Conservation (phyloP, 1,140 invertebrate genomes). For the Temnothorax nylanderi region DNA sequence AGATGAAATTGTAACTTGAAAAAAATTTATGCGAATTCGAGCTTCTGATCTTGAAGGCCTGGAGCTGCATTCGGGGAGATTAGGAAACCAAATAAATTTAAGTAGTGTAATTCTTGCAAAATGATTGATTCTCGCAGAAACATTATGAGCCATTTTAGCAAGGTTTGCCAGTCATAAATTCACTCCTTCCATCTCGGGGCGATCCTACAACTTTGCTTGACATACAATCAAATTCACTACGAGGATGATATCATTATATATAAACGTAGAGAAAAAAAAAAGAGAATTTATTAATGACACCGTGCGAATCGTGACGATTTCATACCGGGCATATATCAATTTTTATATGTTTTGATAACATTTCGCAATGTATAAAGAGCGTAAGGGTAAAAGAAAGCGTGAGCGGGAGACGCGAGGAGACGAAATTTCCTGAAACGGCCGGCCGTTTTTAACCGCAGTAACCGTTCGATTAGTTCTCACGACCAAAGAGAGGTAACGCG, state of each 20-base stretch:
- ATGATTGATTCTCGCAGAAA: background rate
- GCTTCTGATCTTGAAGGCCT: background rate
- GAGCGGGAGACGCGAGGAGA: constrained; percentile 9
- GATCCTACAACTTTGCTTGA: background rate
- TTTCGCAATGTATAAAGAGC: background rate
- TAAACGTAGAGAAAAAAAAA: background rate
- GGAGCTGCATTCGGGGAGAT: background rate
- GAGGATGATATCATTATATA: constrained; percentile 1
- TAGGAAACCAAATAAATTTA: background rate
- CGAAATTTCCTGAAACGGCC: constrained; percentile 57
- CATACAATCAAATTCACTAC: constrained; percentile 17
- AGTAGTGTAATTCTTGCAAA: background rate
- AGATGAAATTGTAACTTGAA: background rate
- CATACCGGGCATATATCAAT: background rate
- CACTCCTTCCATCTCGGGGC: background rate
- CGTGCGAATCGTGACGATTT: background rate
- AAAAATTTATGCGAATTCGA: background rate
- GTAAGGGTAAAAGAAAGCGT: constrained; percentile 31
- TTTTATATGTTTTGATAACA: constrained; percentile 44
- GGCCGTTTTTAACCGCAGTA: constrained; percentile 55
- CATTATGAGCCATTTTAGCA: background rate
- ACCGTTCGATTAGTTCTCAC: constrained; percentile 77
- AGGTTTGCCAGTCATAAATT: background rate
- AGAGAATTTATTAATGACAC: background rate
- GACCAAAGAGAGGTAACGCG: constrained; percentile 76